A percentile compares a stretch with the other conserved stretches of the same genome.
phyloP scores from a whole-genome alignment of 2,113 vertebrate genomes.

The Chascanopsetta lugubris region DNA sequence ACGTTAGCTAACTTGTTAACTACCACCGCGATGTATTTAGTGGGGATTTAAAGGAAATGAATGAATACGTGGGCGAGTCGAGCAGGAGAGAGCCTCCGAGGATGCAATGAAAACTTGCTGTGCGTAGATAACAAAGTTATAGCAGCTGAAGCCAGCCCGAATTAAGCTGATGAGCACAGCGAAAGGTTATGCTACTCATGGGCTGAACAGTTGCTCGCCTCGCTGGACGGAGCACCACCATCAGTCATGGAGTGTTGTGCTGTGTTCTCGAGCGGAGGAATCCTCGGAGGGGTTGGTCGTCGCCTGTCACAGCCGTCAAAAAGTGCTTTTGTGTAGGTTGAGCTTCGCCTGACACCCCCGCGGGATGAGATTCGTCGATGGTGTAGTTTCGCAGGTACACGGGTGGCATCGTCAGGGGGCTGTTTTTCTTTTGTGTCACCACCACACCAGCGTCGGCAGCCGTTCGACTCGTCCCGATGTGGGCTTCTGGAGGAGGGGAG shows the following conservation, averaged over 20 bases:
- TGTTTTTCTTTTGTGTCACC: slow-evolving; percentile 63
- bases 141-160: slow-evolving; percentile 13
- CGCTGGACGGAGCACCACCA: slow-evolving; percentile 12
- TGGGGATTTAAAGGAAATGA: slow-evolving; percentile 54
- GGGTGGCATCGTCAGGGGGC: slow-evolving; percentile 46
- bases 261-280: slow-evolving; percentile 75
- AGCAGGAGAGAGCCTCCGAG: neutral
- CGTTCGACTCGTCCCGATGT: slow-evolving; percentile 48
- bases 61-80: slow-evolving; percentile 41
- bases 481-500: slow-evolving; percentile 22
- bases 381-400: slow-evolving; percentile 58
- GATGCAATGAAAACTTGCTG: slow-evolving; percentile 36
- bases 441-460: slow-evolving; percentile 5
- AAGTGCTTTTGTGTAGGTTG: slow-evolving; percentile 49
- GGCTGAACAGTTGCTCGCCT: slow-evolving; percentile 56
- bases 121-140: slow-evolving; percentile 61
- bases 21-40: slow-evolving; percentile 46
- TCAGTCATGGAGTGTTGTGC: slow-evolving; percentile 53
- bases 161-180: slow-evolving; percentile 29
- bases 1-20: slow-evolving; percentile 72
- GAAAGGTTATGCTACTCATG: slow-evolving; percentile 48
- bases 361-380: slow-evolving; percentile 31
- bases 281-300: slow-evolving; percentile 63
- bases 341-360: slow-evolving; percentile 8
- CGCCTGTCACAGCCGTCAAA: slow-evolving; percentile 50